Evolutionary conservation across 53 echinoderm and acorn worm species (phyloP), one percentile per base, ranked within the genome.

Genomic region (Crossaster papposus): DNA sequence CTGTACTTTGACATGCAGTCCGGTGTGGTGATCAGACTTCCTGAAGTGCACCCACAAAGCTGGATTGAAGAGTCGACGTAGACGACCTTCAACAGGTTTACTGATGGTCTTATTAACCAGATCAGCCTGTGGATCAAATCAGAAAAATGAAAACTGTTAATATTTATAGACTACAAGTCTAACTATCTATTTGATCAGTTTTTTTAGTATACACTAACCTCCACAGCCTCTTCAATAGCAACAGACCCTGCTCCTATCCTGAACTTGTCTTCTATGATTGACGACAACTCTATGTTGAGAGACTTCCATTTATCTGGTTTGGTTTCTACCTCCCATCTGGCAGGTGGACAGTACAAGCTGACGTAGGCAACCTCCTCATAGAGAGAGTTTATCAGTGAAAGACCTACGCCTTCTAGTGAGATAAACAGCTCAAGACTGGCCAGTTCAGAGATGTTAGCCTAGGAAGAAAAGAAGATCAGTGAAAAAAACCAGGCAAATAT

Each of bases 281-380:
- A 94, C 0, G 98, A 93, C 77, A 98, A 86, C 89, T 98, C 95
- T 92, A 98, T 90, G 33, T 94, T 94, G 23, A 98, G 92, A 18
- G 93, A 89, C 71, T 98, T 98, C 98, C 98, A 98, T 36, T 87
- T 90, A 82, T 98, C 94, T 32, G 93, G 90, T 79, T 93, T 96
- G 30, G 96, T 95, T 91, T 98, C 98, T 29, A 98, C 98, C 72
- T 98, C 98, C 98, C 98, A 98, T 54, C 88, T 82, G 51, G 98
- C 93, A 10, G 98, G 98, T 31, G 87, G 86, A 84, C 95, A 93
- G 90, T 93, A 94, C 58, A 98, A 38, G 79, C 93, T 95, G 78
- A 94, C 78, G 73, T 98, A 98, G 34, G 98, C 98, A 12, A 98
- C 98, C 88, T 96, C 98, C 83, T 98, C 98, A 64, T 94, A 98